phyloP scores from a whole-genome alignment of 1,140 invertebrate species.

The Neotoxoptera formosana region DNA sequence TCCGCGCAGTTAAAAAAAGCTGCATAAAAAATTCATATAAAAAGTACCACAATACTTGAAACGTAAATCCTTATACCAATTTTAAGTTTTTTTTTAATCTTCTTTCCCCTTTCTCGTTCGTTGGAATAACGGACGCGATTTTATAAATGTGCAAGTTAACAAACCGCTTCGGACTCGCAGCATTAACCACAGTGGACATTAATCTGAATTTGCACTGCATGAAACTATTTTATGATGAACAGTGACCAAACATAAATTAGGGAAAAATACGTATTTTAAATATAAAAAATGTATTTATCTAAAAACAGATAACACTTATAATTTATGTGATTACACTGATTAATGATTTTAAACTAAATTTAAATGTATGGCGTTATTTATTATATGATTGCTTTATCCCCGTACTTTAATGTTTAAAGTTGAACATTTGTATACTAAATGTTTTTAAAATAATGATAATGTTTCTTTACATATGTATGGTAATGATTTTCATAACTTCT shows the following conservation, averaged over 20 bases:
- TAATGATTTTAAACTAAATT: not conserved
- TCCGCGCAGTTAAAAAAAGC: not conserved
- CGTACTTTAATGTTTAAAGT: not conserved
- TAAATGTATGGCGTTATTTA: not conserved
- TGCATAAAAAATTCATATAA: slow-evolving; percentile 31
- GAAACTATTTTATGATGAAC: slow-evolving; percentile 39
- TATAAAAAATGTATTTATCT: slow-evolving; percentile 6
- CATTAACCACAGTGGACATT: slow-evolving; percentile 41
- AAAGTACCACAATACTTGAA: slow-evolving; percentile 26
- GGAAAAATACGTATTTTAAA: not conserved
- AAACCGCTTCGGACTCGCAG: slow-evolving; percentile 42
- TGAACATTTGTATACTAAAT: not conserved
- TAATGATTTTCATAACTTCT: not conserved
- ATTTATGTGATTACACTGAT: slow-evolving; percentile 21
- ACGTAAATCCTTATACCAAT: slow-evolving; percentile 37
- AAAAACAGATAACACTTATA: not conserved
- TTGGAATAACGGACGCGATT: slow-evolving; percentile 7
- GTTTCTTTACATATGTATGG: not conserved
- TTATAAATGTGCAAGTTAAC: slow-evolving; percentile 46
- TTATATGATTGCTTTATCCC: not conserved
- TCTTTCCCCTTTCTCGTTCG: not conserved
- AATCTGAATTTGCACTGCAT: slow-evolving; percentile 42
- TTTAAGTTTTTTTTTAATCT: slow-evolving; percentile 45
- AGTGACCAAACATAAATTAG: slow-evolving; percentile 41
- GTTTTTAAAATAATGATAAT: not conserved